phyloP scores from a whole-genome alignment of 2,888 invertebrate genomes.

The Caenorhabditis sp. region DNA sequence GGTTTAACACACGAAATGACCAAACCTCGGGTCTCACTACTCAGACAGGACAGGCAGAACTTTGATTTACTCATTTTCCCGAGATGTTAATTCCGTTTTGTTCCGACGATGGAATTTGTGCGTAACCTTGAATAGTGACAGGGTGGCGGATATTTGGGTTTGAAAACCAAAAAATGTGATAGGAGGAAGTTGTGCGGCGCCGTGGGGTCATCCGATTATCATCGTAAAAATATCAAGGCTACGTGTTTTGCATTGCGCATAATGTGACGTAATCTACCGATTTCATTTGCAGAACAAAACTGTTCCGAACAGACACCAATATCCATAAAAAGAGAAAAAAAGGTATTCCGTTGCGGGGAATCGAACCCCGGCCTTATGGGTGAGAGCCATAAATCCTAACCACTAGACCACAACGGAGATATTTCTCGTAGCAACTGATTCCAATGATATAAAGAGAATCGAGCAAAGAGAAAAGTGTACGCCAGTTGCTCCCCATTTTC shows the following conservation, averaged over 20 bases:
- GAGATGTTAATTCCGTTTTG: slow-evolving; percentile 22
- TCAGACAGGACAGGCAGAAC: slow-evolving; percentile 28
- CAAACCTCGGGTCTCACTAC: slow-evolving; percentile 7
- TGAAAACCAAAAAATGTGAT: slow-evolving; percentile 21
- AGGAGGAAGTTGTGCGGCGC: slow-evolving; percentile 26
- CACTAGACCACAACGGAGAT: slow-evolving; percentile 70
- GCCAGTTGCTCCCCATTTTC: neutral
- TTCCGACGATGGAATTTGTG: slow-evolving; percentile 12
- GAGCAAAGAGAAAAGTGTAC: too few relatives aligned
- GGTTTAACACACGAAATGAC: slow-evolving; percentile 23
- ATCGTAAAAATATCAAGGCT: slow-evolving; percentile 36
- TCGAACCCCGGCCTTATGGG: slow-evolving; percentile 72
- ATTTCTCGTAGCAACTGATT: neutral
- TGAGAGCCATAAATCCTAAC: slow-evolving; percentile 72
- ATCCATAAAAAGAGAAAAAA: neutral
- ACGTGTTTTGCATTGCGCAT: neutral
- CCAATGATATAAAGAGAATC: neutral
- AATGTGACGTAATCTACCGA: slow-evolving; percentile 41
- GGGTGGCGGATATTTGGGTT: slow-evolving; percentile 42
- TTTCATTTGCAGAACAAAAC: slow-evolving; percentile 12
- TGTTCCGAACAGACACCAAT: neutral
- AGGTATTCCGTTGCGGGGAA: slow-evolving; percentile 67
- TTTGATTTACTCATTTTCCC: slow-evolving; percentile 39
- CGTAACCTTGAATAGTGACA: slow-evolving; percentile 45
- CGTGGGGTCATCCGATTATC: slow-evolving; percentile 16